Percentiles rank a stretch among this genome's conserved stretches.
phyloP scores from a whole-genome alignment of 2,888 invertebrate genomes.

The Agonopterix heracliana region DNA sequence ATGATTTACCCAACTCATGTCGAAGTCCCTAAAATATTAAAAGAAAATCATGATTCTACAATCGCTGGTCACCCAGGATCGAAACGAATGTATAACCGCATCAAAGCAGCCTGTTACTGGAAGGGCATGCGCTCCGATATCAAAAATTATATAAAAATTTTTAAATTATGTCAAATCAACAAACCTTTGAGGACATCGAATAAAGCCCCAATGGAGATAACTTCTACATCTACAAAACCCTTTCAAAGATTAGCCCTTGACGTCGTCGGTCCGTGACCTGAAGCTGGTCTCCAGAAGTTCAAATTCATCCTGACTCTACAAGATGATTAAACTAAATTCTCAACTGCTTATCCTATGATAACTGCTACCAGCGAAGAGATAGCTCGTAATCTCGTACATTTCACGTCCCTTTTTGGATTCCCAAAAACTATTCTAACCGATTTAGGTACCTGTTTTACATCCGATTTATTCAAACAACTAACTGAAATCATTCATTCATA shows the following conservation, averaged over 20 bases:
- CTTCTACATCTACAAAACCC: slow-evolving; percentile 17
- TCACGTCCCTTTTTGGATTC: slow-evolving; percentile 24
- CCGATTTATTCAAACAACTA: slow-evolving; percentile 31
- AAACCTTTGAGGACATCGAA: slow-evolving; percentile 16
- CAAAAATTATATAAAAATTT: slow-evolving; percentile 12
- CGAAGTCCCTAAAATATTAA: slow-evolving; percentile 11
- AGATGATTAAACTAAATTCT: slow-evolving; percentile 26
- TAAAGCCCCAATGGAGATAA: slow-evolving; percentile 22
- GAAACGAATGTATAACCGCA: slow-evolving; percentile 12
- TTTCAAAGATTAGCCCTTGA: slow-evolving; percentile 18
- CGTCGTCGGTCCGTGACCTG: slow-evolving; percentile 20
- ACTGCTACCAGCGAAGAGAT: slow-evolving; percentile 17
- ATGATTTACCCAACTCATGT: slow-evolving; percentile 13
- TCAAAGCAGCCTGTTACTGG: slow-evolving; percentile 14
- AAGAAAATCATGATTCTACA: slow-evolving; percentile 14
- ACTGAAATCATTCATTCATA: too few species aligned
- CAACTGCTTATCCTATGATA: slow-evolving; percentile 20
- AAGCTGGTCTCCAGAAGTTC: slow-evolving; percentile 4
- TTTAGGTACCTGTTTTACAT: slow-evolving; percentile 38
- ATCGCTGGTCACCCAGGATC: slow-evolving; percentile 18
- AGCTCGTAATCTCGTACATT: slow-evolving; percentile 21
- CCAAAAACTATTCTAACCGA: slow-evolving; percentile 37
- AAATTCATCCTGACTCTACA: slow-evolving; percentile 19
- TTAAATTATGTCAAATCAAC: slow-evolving; percentile 16
- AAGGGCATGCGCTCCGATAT: slow-evolving; percentile 11